These are phyloP conservation scores for Liposcelis brunnea DNA, from an alignment of 2,888 invertebrate species.

Conservation along the genomic window DNA sequence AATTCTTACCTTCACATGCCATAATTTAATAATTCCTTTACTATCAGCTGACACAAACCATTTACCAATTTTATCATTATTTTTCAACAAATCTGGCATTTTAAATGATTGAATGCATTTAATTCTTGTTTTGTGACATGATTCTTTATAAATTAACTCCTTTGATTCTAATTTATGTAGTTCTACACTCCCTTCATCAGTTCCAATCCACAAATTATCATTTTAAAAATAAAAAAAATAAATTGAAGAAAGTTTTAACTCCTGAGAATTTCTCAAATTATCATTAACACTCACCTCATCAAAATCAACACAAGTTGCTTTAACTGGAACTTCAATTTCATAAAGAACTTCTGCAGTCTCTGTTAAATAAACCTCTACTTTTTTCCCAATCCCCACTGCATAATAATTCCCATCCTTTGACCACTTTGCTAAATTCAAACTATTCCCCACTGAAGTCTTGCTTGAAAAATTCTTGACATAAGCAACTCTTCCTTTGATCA, in stretches of 20 bases:
- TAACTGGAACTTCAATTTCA: constrained; percentile 45
- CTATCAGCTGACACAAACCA: constrained; percentile 56
- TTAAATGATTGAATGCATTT: constrained; percentile 4
- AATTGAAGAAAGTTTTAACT: too few species aligned
- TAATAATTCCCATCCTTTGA: constrained; percentile 62
- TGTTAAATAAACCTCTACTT: constrained; percentile 64
- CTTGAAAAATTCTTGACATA: constrained; percentile 73
- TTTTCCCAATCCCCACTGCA: constrained; percentile 50
- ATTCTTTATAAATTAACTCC: constrained; percentile 25
- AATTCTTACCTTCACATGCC: constrained; percentile 29
- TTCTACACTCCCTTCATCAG: constrained; percentile 54
- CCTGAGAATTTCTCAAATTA: too few species aligned
- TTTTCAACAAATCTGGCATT: constrained; percentile 40
- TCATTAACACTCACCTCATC: constrained; percentile 27
- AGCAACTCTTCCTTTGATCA: constrained; percentile 78
- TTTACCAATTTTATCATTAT: constrained; percentile 36
- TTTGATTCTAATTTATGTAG: constrained; percentile 36
- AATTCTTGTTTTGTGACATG: constrained; percentile 33
- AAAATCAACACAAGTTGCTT: constrained; percentile 56
- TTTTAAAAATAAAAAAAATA: constrained; percentile 24
- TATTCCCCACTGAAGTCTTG: constrained; percentile 23
- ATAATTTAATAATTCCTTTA: constrained; percentile 60
- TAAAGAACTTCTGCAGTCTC: constrained; percentile 55
- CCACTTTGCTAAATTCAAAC: constrained; percentile 37
- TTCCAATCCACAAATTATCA: constrained; percentile 45